phyloP scores from a whole-genome alignment of 1,140 invertebrate genomes.

The Drosophila grimshawi region DNA sequence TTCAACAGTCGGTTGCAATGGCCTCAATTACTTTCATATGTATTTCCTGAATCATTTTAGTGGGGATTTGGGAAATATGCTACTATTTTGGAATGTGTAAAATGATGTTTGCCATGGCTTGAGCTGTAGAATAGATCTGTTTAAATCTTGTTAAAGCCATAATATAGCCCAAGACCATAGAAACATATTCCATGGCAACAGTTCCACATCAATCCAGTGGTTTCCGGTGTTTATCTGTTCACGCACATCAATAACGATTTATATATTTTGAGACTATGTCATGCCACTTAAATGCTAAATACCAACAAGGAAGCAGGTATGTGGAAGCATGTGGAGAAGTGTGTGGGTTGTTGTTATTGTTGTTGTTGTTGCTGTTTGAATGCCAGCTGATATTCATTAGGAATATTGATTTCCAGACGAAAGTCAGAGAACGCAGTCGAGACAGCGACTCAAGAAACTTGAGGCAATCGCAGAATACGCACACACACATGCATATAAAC shows the following conservation, averaged over 20 bases:
- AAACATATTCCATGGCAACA: no score
- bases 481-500: constrained; percentile 19
- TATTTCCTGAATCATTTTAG: no score
- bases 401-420: constrained; percentile 79
- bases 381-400: constrained; percentile 73
- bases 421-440: constrained; percentile 47
- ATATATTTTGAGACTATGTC: constrained; percentile 51
- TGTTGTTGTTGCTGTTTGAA: constrained; percentile 6
- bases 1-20: no score
- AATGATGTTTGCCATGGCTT: no score
- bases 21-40: no score
- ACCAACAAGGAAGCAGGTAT: constrained; percentile 3
- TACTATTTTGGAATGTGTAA: no score
- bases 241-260: constrained; percentile 48
- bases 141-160: no score
- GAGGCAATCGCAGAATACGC: constrained; percentile 43
- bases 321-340: neutral
- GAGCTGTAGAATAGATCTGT: no score
- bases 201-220: neutral
- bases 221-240: neutral
- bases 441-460: constrained; percentile 32
- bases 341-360: neutral
- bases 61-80: no score
- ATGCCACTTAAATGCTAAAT: constrained; percentile 48
- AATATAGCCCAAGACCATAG: no score